Evolutionary conservation across 2,797 vertebrate genomes (phyloP), one percentile per base, ranked within the genome.

Genomic region (Tinamus major): DNA sequence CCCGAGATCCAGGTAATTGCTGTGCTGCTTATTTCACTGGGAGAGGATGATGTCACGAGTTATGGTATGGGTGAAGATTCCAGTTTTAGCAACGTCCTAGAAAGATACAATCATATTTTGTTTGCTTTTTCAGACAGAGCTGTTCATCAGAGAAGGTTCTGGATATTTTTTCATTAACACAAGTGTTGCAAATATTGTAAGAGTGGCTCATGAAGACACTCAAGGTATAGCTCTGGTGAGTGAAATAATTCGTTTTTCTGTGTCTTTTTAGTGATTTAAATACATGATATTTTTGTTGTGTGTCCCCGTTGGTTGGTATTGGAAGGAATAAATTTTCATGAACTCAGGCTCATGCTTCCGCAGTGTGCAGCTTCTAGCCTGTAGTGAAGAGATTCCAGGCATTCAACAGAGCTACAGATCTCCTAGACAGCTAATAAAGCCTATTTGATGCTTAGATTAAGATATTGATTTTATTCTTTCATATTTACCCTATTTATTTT

Each of bases 141-240:
- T 99, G 62, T 92, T 94, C 13, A 96, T 99, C 92, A 97, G 58
- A 62, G 98, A 99, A 87, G 99, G 99, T 48, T 99, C 99, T 2
- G 99, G 99, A 10, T 98, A 99, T 97, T 99, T 99, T 96, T 99
- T 98, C 84, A 96, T 99, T 94, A 99, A 99, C 80, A 97, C 98
- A 64, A 99, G 98, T 9, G 70, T 97, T 8, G 93, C 82, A 31
- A 98, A 98, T 15, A 79, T 99, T 11, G 97, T 98, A 9, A 96
- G 97, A 23, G 98, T 99, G 79, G 70, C 87, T 12, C 98, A 98
- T 94, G 98, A 98, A 90, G 98, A 99, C 90, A 95, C 97, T 65
- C 96, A 95, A 71, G 97, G 97, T 77, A 72, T 97, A 29, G 98
- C 98, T 94, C 96, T 97, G 98, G 99, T 99, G 97, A 98, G 98